Conservation (phyloP, 2,113 vertebrate species). For the Gobius niger region DNA sequence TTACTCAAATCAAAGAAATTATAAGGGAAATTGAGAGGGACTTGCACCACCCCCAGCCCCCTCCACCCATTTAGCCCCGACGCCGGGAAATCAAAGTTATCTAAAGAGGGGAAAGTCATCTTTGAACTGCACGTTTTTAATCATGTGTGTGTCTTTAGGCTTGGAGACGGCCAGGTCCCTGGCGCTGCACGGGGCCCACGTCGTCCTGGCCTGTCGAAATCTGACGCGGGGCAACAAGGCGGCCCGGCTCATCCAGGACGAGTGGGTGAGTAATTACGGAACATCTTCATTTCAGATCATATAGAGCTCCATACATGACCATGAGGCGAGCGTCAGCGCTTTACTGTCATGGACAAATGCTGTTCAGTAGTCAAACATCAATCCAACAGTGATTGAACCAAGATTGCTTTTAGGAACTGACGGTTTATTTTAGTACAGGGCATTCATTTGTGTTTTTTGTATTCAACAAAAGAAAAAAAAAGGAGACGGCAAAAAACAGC, state of each 20-base stretch:
- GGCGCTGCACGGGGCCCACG: slow-evolving; percentile 90
- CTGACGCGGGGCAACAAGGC: slow-evolving; percentile 81
- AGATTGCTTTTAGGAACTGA: too few species aligned
- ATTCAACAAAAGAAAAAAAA: too few species aligned
- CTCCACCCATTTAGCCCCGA: slow-evolving; percentile 43
- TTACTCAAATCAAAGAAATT: slow-evolving; percentile 65
- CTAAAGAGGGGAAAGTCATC: slow-evolving; percentile 49
- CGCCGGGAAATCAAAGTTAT: slow-evolving; percentile 64
- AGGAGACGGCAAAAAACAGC: too few species aligned
- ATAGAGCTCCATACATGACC: too few species aligned
- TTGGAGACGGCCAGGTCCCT: slow-evolving; percentile 95
- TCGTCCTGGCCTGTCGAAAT: slow-evolving; percentile 92
- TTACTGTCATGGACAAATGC: too few species aligned
- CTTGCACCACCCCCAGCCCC: slow-evolving; percentile 37
- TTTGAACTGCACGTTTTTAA: slow-evolving; percentile 52
- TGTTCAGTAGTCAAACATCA: too few species aligned
- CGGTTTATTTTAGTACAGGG: too few species aligned
- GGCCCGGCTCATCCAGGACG: slow-evolving; percentile 79
- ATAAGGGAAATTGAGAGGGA: slow-evolving; percentile 74
- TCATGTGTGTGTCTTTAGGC: slow-evolving; percentile 72
- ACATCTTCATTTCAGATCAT: neutral
- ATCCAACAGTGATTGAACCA: too few species aligned
- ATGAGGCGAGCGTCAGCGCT: too few species aligned
- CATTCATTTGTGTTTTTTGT: too few species aligned
- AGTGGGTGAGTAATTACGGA: slow-evolving; percentile 85